phyloP scores from a whole-genome alignment of 2,113 vertebrate genomes.

The Orthonyx spaldingii region DNA sequence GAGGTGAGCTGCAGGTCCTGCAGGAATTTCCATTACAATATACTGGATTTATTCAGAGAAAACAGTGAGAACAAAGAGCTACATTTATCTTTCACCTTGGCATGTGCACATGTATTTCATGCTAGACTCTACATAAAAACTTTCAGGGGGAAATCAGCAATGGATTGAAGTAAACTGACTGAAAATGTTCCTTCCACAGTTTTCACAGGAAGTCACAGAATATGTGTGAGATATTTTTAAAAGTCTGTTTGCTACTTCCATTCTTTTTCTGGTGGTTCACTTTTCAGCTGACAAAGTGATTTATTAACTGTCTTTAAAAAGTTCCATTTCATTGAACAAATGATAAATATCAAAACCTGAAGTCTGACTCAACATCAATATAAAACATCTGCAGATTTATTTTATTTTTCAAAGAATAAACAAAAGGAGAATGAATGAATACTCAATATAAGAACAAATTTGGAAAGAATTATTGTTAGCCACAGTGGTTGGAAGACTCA shows the following conservation, averaged over 20 bases:
- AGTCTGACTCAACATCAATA: conserved; percentile 65
- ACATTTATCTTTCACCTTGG: not conserved
- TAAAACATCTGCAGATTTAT: conserved; percentile 39
- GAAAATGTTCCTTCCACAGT: not conserved
- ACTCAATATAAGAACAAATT: not conserved
- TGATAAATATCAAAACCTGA: conserved; percentile 70
- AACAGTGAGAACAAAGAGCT: not conserved
- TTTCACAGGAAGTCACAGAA: conserved; percentile 52
- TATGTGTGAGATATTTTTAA: conserved; percentile 35
- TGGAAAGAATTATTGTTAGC: not conserved
- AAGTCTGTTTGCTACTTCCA: conserved; percentile 36
- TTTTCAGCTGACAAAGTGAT: conserved; percentile 69
- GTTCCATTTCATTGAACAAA: conserved; percentile 70
- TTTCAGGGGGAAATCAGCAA: not conserved
- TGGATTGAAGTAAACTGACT: not conserved
- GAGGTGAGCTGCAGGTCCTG: not conserved
- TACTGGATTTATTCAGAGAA: not conserved
- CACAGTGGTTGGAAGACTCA: not conserved
- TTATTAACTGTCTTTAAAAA: conserved; percentile 75
- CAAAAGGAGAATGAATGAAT: conserved; percentile 5
- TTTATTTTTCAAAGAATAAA: conserved; percentile 64
- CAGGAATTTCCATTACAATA: not conserved
- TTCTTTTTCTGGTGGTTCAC: conserved; percentile 41
- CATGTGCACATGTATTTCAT: not conserved
- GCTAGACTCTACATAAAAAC: not conserved